These are phyloP conservation scores for Oreochromis niloticus DNA, from an alignment of 2,113 vertebrate species.

Conservation along the genomic window DNA sequence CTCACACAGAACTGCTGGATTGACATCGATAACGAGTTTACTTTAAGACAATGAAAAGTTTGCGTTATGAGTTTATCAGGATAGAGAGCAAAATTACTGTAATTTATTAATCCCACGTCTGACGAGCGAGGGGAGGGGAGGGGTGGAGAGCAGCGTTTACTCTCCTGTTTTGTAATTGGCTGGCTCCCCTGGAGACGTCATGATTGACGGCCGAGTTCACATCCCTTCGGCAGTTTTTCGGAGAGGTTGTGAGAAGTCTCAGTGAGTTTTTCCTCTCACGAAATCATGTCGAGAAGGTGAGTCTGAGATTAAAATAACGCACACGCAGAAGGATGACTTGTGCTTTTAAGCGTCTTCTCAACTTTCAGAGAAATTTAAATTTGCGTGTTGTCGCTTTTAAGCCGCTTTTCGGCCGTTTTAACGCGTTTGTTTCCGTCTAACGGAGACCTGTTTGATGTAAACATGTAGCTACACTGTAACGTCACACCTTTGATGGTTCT, in stretches of 20 bases:
- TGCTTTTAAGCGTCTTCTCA: neutral
- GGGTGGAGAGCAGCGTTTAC: neutral
- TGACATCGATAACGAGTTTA: neutral
- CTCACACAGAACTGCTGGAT: neutral
- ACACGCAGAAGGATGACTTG: fast-evolving
- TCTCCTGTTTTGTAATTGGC: slow-evolving; percentile 11
- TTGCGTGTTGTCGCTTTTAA: neutral
- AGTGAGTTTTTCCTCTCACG: neutral
- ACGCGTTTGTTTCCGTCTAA: neutral
- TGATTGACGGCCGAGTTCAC: slow-evolving; percentile 9
- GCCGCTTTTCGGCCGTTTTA: neutral
- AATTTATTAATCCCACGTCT: neutral
- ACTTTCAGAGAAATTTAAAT: neutral
- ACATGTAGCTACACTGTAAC: neutral
- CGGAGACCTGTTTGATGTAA: neutral
- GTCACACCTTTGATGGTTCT: neutral
- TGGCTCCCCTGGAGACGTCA: neutral
- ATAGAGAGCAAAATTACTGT: neutral
- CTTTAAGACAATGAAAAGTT: neutral
- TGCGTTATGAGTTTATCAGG: neutral
- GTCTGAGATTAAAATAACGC: neutral
- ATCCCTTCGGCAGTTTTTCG: neutral
- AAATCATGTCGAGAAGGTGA: slow-evolving; percentile 48
- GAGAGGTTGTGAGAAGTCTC: neutral
- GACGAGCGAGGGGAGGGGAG: neutral